phyloP scores from a whole-genome alignment of 2,113 vertebrate genomes.

The Megaceryle maxima region DNA sequence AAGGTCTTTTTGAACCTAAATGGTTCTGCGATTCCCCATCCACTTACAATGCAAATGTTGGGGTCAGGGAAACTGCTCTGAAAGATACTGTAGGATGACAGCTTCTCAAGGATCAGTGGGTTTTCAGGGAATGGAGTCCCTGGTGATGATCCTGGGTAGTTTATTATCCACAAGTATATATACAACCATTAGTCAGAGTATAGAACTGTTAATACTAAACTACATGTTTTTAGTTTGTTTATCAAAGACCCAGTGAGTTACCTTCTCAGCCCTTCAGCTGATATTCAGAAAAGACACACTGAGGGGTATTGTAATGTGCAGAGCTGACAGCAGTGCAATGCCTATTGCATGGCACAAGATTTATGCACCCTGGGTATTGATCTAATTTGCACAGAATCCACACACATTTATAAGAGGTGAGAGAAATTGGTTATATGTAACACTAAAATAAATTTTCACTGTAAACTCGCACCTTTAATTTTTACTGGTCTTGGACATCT shows the following conservation, averaged over 20 bases:
- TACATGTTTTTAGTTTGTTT: background rate
- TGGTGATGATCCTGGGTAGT: background rate
- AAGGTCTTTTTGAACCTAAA: too few relatives aligned
- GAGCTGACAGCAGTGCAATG: background rate
- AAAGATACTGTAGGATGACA: background rate
- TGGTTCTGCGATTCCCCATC: background rate
- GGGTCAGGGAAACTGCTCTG: fast-evolving
- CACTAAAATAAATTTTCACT: background rate
- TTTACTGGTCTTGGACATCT: background rate
- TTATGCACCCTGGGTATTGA: background rate
- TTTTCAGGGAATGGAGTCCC: background rate
- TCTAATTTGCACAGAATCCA: background rate
- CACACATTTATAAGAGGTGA: background rate
- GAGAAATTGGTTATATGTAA: background rate
- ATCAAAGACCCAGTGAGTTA: background rate
- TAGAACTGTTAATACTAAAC: background rate
- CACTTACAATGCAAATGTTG: background rate
- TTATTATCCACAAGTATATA: background rate
- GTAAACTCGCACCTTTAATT: background rate
- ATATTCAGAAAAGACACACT: background rate
- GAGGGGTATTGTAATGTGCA: background rate
- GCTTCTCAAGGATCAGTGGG: background rate
- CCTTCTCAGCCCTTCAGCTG: background rate
- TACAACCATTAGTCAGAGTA: background rate
- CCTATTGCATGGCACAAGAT: background rate